Evolutionary conservation across 2,113 vertebrate species (phyloP), one percentile per base, ranked within the genome.

Genomic region (Oryzias curvinotus): DNA sequence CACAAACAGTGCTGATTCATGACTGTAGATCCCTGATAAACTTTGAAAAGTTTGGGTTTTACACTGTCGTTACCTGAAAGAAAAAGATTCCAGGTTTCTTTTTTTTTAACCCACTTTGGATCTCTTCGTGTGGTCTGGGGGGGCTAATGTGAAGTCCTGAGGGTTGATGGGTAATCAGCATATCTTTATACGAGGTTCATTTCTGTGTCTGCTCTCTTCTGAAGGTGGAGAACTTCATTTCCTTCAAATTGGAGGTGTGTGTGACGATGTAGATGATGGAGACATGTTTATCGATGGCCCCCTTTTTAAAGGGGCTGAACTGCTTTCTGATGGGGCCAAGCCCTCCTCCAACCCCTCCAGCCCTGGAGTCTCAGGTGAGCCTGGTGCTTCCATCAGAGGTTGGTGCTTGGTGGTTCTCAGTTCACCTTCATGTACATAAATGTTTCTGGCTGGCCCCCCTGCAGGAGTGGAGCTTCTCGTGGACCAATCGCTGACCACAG

Each of bases 151-250:
- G 8, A 12, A 12, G 8, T 3, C 2, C 8, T 1, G 36, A 36
- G 36, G 8, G 36, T 36, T 36, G 36, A 36, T 36, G 36, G 10
- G 36, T 12, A 36, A 10, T 12, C 36, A 36, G 36, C 36, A 8
- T 10, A 12, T 36, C 36, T 36, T 36, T 7, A 7, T 8, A 36
- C 7, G 7, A 10, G 6, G 30, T 36, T 36, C 30, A 36, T 1
- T 54, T 48, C 41, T 68, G 2, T 65, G 36, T 76, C 1, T 71
- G 17, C 28, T 62, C 21, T 76, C 17, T 17, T 49, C 43, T 85
- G 17, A 84, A 99, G 97, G 97, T 89, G 97, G 97, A 93, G 97
- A 99, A 82, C 96, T 99, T 94, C 97, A 99, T 94, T 99, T 99
- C 93, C 97, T 99, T 94, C 97, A 99, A 92, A 98, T 99, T 95